A percentile compares a stretch with the other conserved stretches of the same genome.
phyloP scores from a whole-genome alignment of 92 coral and sea anemone species.

The Ricordea florida region DNA sequence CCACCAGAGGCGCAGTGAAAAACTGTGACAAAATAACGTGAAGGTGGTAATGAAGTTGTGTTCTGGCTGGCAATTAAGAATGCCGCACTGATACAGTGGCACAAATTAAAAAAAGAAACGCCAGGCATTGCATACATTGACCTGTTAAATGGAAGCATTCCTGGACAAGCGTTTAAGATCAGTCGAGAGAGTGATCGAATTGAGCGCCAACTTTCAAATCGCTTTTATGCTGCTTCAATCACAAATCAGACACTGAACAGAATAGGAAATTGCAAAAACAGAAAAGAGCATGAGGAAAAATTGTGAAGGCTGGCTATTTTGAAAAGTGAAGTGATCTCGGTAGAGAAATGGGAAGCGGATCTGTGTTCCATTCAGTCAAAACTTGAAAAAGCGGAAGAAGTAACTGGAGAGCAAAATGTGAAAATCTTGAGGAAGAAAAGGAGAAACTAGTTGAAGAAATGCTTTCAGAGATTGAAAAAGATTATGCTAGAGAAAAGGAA shows the following conservation, averaged over 20 bases:
- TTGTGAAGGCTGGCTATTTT: background rate
- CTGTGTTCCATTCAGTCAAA: background rate
- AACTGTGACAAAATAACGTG: background rate
- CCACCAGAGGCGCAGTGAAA: background rate
- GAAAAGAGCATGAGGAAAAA: background rate
- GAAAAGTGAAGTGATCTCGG: background rate
- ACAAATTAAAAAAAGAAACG: background rate
- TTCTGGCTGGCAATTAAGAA: background rate
- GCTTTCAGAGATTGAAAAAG: background rate
- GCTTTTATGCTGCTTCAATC: background rate
- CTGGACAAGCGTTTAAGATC: background rate
- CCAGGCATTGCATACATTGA: background rate
- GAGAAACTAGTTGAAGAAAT: background rate
- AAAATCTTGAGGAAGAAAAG: constrained; percentile 10
- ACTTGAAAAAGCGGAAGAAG: background rate
- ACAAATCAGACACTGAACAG: background rate
- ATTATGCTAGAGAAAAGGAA: background rate
- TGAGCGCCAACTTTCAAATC: background rate
- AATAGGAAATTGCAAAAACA: background rate
- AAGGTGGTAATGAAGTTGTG: constrained; percentile 2
- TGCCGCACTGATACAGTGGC: background rate
- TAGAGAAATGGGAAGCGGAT: background rate
- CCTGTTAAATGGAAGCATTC: background rate
- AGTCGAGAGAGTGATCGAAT: background rate
- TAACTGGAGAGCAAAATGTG: background rate